phyloP scores from a whole-genome alignment of 1,140 invertebrate genomes.

The Zaprionus vittiger region DNA sequence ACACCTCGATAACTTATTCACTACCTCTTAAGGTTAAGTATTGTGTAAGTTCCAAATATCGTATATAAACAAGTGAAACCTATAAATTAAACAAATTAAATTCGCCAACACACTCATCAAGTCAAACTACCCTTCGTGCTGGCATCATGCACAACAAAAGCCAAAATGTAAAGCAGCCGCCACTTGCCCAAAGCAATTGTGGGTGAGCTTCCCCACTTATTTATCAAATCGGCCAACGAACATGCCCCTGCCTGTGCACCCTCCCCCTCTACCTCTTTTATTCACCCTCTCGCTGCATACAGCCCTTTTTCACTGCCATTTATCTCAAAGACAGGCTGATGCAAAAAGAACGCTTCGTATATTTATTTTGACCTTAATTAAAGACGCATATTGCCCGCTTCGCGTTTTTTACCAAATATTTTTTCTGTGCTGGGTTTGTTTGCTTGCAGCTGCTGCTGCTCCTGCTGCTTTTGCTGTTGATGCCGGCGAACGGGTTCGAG shows the following conservation, averaged over 20 bases:
- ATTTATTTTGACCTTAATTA: slow-evolving; percentile 75
- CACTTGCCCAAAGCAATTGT: slow-evolving; percentile 49
- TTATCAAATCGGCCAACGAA: slow-evolving; percentile 61
- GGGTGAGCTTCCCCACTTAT: slow-evolving; percentile 55
- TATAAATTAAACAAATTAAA: too few relatives aligned
- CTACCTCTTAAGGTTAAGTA: too few relatives aligned
- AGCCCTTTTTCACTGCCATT: slow-evolving; percentile 54
- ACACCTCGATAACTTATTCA: too few relatives aligned
- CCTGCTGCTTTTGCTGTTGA: slow-evolving; percentile 26
- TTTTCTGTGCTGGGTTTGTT: slow-evolving; percentile 17
- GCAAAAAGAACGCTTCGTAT: slow-evolving; percentile 46
- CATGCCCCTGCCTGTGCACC: not conserved
- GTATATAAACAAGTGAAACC: too few relatives aligned
- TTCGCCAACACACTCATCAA: not conserved
- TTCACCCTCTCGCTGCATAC: not conserved
- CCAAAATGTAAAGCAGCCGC: slow-evolving; percentile 59
- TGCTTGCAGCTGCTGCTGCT: slow-evolving; percentile 40
- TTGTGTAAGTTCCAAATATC: too few relatives aligned
- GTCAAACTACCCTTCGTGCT: not conserved
- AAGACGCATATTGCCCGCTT: slow-evolving; percentile 71
- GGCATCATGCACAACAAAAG: slow-evolving; percentile 25
- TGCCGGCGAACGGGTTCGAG: slow-evolving; percentile 17
- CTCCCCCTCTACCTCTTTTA: not conserved
- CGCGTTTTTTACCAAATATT: slow-evolving; percentile 28
- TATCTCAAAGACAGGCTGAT: slow-evolving; percentile 65